phyloP scores from a whole-genome alignment of 37 sponge, comb jelly and placozoan genomes.

The Aplysina aerophoba region DNA sequence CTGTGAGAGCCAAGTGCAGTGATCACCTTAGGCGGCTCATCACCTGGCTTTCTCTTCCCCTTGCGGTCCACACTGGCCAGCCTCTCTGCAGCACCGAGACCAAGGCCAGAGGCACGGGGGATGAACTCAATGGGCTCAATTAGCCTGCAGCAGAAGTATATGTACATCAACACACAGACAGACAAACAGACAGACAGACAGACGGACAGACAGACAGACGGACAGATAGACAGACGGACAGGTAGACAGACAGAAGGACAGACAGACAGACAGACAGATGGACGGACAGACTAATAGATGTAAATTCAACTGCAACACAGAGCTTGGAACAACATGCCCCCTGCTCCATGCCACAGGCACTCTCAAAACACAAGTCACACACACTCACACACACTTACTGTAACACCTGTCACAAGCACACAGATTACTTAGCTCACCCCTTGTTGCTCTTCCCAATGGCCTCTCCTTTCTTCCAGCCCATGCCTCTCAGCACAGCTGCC shows the following conservation, averaged over 20 bases:
- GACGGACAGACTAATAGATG: no score
- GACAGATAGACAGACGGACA: not conserved
- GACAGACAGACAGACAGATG: no score
- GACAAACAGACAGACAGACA: not conserved
- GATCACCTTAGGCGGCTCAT: not conserved
- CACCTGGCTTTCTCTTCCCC: not conserved
- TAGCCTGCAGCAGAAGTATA: slow-evolving; percentile 34
- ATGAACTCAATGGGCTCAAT: slow-evolving; percentile 85
- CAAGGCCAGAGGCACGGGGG: slow-evolving; percentile 63
- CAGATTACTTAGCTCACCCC: slow-evolving; percentile 48
- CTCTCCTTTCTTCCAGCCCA: slow-evolving; percentile 96
- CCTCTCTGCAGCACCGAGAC: slow-evolving; percentile 75
- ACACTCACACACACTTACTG: not conserved
- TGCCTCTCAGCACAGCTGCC: slow-evolving; percentile 87
- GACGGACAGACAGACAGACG: not conserved
- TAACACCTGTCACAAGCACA: not conserved
- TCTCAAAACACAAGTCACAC: no score
- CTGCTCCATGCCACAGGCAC: not conserved
- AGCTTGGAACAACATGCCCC: no score
- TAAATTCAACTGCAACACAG: no score
- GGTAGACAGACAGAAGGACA: not conserved
- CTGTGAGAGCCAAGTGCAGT: no score
- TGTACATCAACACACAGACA: not conserved
- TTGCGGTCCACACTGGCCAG: not conserved
- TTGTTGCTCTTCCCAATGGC: slow-evolving; percentile 89